Evolutionary conservation across 2,113 vertebrate species (phyloP).

Genomic region (Hymenochirus boettgeri): DNA sequence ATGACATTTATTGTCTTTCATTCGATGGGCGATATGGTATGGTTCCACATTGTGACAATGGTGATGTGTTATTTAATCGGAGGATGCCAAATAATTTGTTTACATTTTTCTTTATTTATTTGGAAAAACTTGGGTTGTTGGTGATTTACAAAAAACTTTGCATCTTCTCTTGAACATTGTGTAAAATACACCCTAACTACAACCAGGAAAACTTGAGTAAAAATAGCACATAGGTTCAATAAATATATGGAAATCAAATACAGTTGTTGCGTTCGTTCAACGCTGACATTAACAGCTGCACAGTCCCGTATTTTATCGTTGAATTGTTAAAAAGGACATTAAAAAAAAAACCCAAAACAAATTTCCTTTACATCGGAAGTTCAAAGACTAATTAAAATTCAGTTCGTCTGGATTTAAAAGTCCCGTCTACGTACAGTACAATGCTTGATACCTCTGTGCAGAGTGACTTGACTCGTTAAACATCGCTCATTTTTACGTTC

Average conservation of each 20-base stretch:
- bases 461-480: too few species aligned
- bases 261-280: constrained; percentile 13
- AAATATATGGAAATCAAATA: constrained; percentile 15
- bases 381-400: neutral
- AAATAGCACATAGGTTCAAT: constrained; percentile 10
- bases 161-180: constrained; percentile 5
- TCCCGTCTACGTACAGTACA: constrained; percentile 1
- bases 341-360: constrained; percentile 16
- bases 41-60: constrained; percentile 14
- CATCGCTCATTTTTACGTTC: too few species aligned
- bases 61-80: neutral
- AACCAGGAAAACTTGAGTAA: constrained; percentile 3
- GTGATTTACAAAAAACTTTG: constrained; percentile 3
- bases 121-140: neutral
- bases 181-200: constrained; percentile 17
- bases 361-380: neutral
- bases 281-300: constrained; percentile 22
- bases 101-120: constrained; percentile 5
- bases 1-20: neutral
- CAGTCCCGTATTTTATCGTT: neutral
- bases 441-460: neutral
- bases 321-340: constrained; percentile 18
- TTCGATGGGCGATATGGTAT: constrained; percentile 8
- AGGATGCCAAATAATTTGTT: too few species aligned
- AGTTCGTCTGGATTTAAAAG: constrained; percentile 8